These are phyloP conservation scores for Perca flavescens DNA, from an alignment of 2,113 vertebrate genomes.

Conservation along the genomic window DNA sequence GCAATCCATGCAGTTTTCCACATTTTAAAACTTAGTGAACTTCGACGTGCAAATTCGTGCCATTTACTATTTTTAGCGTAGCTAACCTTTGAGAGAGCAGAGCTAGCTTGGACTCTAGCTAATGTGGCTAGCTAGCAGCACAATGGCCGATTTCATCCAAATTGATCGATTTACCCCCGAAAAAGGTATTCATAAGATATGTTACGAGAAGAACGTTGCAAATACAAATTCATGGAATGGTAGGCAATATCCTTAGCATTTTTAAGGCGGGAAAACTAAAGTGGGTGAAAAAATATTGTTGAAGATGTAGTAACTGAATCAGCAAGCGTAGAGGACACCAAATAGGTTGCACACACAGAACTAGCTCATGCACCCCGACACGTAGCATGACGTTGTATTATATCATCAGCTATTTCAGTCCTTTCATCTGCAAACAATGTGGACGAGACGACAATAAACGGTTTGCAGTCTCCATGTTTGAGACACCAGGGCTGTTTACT, in stretches of 20 bases:
- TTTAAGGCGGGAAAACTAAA: not conserved
- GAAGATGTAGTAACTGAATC: not conserved
- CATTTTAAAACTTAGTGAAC: not conserved
- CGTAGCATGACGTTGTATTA: not conserved
- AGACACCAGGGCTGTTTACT: slow-evolving; percentile 14
- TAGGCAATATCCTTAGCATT: not conserved
- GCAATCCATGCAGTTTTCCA: not conserved
- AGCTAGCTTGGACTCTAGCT: not conserved
- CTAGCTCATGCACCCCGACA: not conserved
- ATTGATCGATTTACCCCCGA: not conserved
- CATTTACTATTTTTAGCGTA: not conserved
- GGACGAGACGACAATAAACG: not conserved
- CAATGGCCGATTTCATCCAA: not conserved
- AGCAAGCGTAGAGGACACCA: not conserved
- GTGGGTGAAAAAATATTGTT: not conserved
- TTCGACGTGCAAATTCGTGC: not conserved
- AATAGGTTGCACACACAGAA: not conserved
- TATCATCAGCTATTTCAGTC: not conserved
- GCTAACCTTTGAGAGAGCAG: not conserved
- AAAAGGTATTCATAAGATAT: not conserved
- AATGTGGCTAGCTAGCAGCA: not conserved
- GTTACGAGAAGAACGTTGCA: not conserved
- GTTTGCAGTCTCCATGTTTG: slow-evolving; percentile 1
- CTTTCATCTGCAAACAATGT: slow-evolving; percentile 9
- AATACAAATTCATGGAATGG: not conserved